A percentile compares a stretch with the other conserved stretches of the same genome.
Evolutionary conservation across 1,140 invertebrate species (phyloP).

Genomic region (Dreissena rostriformis): DNA sequence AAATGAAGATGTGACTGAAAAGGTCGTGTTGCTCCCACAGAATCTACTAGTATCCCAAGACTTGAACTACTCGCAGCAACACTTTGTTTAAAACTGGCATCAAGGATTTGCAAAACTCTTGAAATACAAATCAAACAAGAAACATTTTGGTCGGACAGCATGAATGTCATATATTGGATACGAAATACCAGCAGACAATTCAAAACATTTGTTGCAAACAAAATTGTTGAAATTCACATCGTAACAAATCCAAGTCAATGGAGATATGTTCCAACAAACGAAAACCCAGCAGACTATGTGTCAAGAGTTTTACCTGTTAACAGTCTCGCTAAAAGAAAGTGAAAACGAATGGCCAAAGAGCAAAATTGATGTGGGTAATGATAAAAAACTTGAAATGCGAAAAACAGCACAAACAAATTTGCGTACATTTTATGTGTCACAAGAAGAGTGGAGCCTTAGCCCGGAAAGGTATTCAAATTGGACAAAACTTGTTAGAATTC

Average conservation of each 20-base stretch:
- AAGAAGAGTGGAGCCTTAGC: slow-evolving; percentile 9
- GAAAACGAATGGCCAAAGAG: not conserved
- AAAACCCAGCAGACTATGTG: slow-evolving; percentile 6
- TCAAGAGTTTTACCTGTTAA: not conserved
- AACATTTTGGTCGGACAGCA: slow-evolving; percentile 30
- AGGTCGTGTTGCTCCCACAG: slow-evolving; percentile 17
- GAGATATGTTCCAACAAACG: not conserved
- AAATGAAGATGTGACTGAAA: slow-evolving; percentile 1
- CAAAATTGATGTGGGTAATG: not conserved
- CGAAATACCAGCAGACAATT: not conserved
- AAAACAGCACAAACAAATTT: not conserved
- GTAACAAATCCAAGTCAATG: not conserved
- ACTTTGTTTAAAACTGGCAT: not conserved
- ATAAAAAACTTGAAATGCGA: not conserved
- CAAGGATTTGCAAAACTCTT: not conserved
- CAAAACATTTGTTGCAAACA: slow-evolving; percentile 43
- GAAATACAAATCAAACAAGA: not conserved
- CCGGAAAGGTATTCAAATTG: slow-evolving; percentile 9
- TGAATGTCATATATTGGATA: too few relatives aligned
- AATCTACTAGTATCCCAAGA: not conserved
- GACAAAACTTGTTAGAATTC: slow-evolving; percentile 5
- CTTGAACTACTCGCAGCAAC: not conserved
- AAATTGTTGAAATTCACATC: slow-evolving; percentile 19
- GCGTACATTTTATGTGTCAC: not conserved
- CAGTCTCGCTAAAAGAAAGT: not conserved